These are phyloP conservation scores for Conus ventricosus DNA, from an alignment of 1,140 invertebrate species.

Conservation along the genomic window DNA sequence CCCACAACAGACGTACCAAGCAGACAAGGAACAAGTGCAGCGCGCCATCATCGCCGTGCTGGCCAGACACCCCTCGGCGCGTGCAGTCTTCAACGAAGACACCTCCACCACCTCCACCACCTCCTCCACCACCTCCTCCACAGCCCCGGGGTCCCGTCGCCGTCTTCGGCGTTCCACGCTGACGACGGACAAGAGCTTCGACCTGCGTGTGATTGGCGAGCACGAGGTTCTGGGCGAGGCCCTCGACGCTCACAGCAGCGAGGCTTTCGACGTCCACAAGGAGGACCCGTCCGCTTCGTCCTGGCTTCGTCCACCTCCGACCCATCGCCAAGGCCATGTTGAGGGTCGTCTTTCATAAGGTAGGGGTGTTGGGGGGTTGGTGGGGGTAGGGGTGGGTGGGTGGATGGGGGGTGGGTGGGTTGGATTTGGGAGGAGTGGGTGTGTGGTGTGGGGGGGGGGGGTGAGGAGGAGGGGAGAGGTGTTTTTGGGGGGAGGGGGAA, in stretches of 20 bases:
- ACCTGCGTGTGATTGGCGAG: conserved; percentile 22
- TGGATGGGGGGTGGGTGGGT: background rate
- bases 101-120: background rate
- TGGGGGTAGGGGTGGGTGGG: background rate
- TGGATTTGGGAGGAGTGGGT: too few relatives aligned
- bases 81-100: conserved; percentile 32
- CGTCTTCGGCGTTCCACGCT: conserved; percentile 1
- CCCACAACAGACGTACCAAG: background rate
- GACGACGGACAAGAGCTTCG: conserved; percentile 9
- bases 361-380: background rate
- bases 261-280: conserved; percentile 36
- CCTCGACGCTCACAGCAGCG: conserved; percentile 7
- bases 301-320: background rate
- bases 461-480: too few relatives aligned
- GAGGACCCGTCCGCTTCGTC: conserved; percentile 39
- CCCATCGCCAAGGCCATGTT: background rate
- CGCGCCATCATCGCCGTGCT: conserved; percentile 3
- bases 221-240: background rate
- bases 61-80: background rate
- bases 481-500: too few relatives aligned
- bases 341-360: conserved; percentile 42
- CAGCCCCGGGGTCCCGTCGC: background rate
- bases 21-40: background rate
- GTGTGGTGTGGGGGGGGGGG: too few relatives aligned
- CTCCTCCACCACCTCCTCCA: background rate